Evolutionary conservation across 2,113 vertebrate genomes (phyloP), one percentile per base, ranked within the genome.

Genomic region (Dissostichus mawsoni): DNA sequence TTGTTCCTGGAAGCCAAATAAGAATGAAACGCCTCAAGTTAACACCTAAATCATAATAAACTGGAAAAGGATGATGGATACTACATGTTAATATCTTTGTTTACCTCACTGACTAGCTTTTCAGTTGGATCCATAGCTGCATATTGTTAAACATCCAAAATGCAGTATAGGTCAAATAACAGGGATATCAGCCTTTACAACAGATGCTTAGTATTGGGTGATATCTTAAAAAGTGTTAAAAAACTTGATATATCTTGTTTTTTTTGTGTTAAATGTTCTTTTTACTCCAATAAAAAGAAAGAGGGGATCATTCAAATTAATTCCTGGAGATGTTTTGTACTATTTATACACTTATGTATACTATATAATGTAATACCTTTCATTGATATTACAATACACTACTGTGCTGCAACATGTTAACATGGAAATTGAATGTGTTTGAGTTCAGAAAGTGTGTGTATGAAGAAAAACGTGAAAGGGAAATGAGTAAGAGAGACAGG

Each of bases 241-340:
- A 12, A 62, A 56, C 29, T 79, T 36, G 4, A 29, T 57, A 25
- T 58, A 70, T 82, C 51, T 11, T 65, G 18, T 64, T 50, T 18
- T 69, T 68, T 44, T 70, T 74, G 18, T 86, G 75, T 81, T 66
- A 55, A 65, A 80, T 83, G 76, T 84, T 68, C 16, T 71, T 77
- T 90, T 85, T 47, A 41, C 53, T 61, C 74, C 47, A 88, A 88
- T 90, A 87, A 88, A 88, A 76, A 25, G 11, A 78, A n/a, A 76
- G 47, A 73, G 51, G 29, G 8, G 45, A 29, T 80, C 56, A 29
- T 45, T 65, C 75, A 8, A 41, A 64, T 23, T 36, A 48, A 48
- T 51, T 16, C 25, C 4, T 74, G 51, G 64, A 44, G 10, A 70
- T 77, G 48, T 58, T 81, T 85, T 80, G 7, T 82, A 4, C 41